Percentiles rank a stretch among this genome's conserved stretches.
Evolutionary conservation across 2,888 invertebrate species (phyloP).

Genomic region (Cecidostiba fungosa): DNA sequence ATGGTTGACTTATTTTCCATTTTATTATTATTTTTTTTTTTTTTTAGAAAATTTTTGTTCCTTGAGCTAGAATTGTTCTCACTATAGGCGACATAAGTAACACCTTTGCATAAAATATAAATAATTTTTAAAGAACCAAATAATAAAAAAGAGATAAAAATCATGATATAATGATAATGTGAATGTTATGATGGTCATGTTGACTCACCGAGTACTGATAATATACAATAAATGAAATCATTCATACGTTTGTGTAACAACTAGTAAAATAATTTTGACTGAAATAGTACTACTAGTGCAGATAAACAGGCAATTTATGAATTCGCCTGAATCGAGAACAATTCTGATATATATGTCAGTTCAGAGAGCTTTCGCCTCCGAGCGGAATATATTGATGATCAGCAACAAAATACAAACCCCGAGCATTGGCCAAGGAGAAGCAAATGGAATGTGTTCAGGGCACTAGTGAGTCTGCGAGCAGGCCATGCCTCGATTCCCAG

Average conservation of each 20-base stretch:
- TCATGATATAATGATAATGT: constrained; percentile 16
- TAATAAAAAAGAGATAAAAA: constrained; percentile 27
- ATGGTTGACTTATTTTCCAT: constrained; percentile 18
- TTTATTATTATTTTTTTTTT: not conserved
- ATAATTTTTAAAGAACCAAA: not conserved
- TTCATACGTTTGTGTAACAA: constrained; percentile 61
- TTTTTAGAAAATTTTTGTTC: constrained; percentile 50
- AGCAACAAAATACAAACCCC: constrained; percentile 77
- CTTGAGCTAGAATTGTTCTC: constrained; percentile 70
- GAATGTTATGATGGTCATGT: constrained; percentile 6
- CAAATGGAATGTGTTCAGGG: constrained; percentile 76
- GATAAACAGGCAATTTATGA: constrained; percentile 56
- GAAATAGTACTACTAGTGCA: constrained; percentile 61
- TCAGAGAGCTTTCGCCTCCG: constrained; percentile 62
- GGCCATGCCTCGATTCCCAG: constrained; percentile 76
- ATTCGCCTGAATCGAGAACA: constrained; percentile 71
- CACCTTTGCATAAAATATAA: constrained; percentile 20
- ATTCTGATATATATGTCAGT: constrained; percentile 71
- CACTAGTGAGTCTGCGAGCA: constrained; percentile 76
- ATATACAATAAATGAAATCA: constrained; percentile 22
- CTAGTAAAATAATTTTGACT: constrained; percentile 66
- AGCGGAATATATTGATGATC: constrained; percentile 73
- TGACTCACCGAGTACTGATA: not conserved
- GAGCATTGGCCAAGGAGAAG: constrained; percentile 76
- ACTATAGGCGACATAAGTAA: constrained; percentile 57